Base-by-base conservation (phyloP, 1,140 invertebrate species). In the Drosophila sproati region DNA sequence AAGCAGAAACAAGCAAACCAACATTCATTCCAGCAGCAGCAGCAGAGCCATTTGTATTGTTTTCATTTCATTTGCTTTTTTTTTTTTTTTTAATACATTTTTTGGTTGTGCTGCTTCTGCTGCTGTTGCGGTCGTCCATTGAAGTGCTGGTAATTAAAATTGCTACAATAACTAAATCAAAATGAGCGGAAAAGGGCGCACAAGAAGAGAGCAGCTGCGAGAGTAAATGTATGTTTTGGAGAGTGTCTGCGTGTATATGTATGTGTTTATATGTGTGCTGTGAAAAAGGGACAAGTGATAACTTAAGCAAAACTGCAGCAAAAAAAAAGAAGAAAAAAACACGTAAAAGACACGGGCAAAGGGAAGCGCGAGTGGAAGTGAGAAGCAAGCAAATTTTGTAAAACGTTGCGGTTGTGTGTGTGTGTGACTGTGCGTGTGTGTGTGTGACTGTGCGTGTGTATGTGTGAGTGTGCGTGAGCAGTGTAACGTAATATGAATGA, bases 161-260 rank as follows among this genome's bases (percentile, higher is more conserved):
- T 82, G 75, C 78, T 82, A 72, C 80, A 87, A 87, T 73, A 87
- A 88, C 82, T 79, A 88, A 88, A 88, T 82, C 83, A 88, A 71
- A 71, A 82, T 82, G 74, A 79, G 77, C 54, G 63, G 32, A 56
- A 41, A 43, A 50, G 20, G 39, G 63, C 20, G 20, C 7, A 39
- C 5, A 39, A 4, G 7, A 63, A 59, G 52, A 61, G 61, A 54
- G 59, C 64, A 73, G 64, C 48, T 55, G 71, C 64, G 66, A 51
- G 56, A 32, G 56, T 69, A 28, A 34, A 35, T n/a, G 6, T 37
- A 12, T 41, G 52, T 12, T 5, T 28, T 3, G 8, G 10, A 62
- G 50, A 29, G 39, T n/a, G 12, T n/a, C 10, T 54, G 39, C 2
- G 12, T 61, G 48, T 32, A 10, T 57, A 10, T 37, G 34, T 45